These are phyloP conservation scores for Lithodes maja DNA, from an alignment of 2,888 invertebrate species.

Conservation along the genomic window DNA sequence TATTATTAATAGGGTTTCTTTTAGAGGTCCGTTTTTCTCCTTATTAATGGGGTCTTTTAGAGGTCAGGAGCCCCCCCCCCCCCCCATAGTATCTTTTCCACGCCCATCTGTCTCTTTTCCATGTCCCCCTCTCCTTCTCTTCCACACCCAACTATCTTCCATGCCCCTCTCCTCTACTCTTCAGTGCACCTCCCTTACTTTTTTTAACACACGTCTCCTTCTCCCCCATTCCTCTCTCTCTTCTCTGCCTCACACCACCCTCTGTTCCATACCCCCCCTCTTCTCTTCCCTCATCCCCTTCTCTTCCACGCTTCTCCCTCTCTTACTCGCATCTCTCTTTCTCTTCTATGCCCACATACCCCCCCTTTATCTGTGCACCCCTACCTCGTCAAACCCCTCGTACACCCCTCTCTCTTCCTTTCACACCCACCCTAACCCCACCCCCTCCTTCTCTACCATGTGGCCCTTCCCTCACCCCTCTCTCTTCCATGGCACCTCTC, in stretches of 20 bases:
- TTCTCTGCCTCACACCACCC: neutral
- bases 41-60: too few species aligned
- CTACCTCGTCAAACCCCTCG: neutral
- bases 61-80: too few species aligned
- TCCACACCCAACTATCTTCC: neutral
- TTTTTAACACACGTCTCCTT: neutral
- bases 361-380: neutral
- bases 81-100: too few species aligned
- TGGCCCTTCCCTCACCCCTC: neutral
- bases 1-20: too few species aligned
- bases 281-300: neutral
- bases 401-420: too few species aligned
- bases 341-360: neutral
- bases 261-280: too few species aligned
- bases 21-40: too few species aligned
- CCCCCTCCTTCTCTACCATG: neutral
- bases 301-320: neutral
- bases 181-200: neutral
- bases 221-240: neutral
- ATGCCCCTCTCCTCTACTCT: neutral
- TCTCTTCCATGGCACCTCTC: neutral
- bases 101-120: too few species aligned
- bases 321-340: neutral
- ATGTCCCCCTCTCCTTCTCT: too few species aligned
- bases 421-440: too few species aligned